Evolutionary conservation across 2,888 invertebrate species (phyloP).

Genomic region (Macrosoma leucophasiata): DNA sequence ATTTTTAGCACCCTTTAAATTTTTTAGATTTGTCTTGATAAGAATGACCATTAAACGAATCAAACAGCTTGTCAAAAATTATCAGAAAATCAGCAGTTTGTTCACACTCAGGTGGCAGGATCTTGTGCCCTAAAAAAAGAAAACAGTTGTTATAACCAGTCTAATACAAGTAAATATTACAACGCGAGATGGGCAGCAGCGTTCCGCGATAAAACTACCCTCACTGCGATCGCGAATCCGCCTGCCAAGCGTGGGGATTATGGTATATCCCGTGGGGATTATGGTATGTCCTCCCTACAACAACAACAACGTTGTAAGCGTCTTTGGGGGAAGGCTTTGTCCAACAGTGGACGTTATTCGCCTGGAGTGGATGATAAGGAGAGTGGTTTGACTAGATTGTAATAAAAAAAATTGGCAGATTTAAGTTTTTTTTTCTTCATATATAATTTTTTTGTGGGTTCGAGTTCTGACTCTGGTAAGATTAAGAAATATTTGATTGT

Average conservation of each 20-base stretch:
- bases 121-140: constrained; percentile 11
- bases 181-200: too few relatives aligned
- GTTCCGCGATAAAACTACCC: too few relatives aligned
- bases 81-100: constrained; percentile 15
- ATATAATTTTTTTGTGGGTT: constrained; percentile 4
- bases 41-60: constrained; percentile 12
- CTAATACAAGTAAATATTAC: too few relatives aligned
- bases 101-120: constrained; percentile 9
- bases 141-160: background rate
- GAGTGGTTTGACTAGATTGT: constrained; percentile 6
- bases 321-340: constrained; percentile 14
- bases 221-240: too few relatives aligned
- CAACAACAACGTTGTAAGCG: constrained; percentile 8
- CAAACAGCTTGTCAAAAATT: constrained; percentile 14
- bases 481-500: constrained; percentile 6
- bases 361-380: constrained; percentile 12
- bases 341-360: too few relatives aligned
- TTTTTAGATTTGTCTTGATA: constrained; percentile 4
- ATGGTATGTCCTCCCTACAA: constrained; percentile 4
- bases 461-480: constrained; percentile 11
- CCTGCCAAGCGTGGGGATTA: too few relatives aligned
- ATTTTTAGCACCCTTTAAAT: constrained; percentile 3
- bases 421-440: background rate
- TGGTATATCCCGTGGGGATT: too few relatives aligned
- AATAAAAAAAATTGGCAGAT: constrained; percentile 4